Base-by-base conservation (phyloP, 2,888 invertebrate genomes). In the Limnephilus rhombicus region DNA sequence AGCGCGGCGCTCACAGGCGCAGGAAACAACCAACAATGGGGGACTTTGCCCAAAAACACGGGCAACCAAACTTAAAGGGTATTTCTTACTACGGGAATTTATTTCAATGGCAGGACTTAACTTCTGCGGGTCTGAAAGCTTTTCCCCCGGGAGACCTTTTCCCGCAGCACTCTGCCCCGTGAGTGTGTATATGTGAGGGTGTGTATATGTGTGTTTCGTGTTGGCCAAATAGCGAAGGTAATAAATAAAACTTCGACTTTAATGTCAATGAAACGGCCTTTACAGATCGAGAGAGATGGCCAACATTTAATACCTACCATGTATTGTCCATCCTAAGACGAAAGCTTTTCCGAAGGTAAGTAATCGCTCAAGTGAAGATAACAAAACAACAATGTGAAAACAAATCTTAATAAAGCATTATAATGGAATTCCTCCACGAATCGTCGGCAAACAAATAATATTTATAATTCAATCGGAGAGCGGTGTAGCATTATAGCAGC, bases 61-160 rank as follows among this genome's bases (percentile, higher is more conserved):
- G 45, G 45, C 41, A 9, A 45, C 37, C 87, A 68, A 88, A 88
- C 87, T 80, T 34, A 34, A 34, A 89, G 88, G 37, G 37, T 37
- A 89, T 89, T 37, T 88, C 88, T 88, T 88, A 34, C 88, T 31
- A 80, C 15, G 37, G 34, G 88, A 88, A 88, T 88, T 88, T 88
- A 80, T 88, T 88, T 88, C 88, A 80, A 88, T 88, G 88, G 88
- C 37, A 29, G 88, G 88, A 80, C 88, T 89, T 89, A 89, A 89
- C 88, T 89, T 89, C 88, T 37, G 31, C 29, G 68, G 31, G 88
- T n/a, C 80, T 89, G 80, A 89, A 89, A 89, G 88, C 88, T 80
- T 89, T 87, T 80, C 88, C 68, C 88, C 88, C 9, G 45, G 87
- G 87, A 68, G n/a, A 68, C 68, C 68, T 24, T 68, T 68, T 68